These are phyloP conservation scores for Lumbricus terrestris DNA, from an alignment of 2,888 invertebrate genomes.

Conservation along the genomic window DNA sequence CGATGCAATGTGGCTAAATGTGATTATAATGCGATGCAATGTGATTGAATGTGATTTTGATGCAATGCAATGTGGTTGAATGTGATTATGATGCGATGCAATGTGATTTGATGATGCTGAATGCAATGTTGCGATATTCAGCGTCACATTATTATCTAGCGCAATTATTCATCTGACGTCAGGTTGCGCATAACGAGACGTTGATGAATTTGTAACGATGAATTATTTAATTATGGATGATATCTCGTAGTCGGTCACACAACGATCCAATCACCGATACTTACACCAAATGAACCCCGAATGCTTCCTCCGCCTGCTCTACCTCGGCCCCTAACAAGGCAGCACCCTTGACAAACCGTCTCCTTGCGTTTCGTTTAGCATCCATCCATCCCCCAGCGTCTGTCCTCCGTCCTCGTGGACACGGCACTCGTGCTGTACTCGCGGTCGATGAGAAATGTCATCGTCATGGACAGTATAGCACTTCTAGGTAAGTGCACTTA, in stretches of 20 bases:
- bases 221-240: neutral
- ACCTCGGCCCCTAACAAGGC: neutral
- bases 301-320: neutral
- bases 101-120: too few species aligned
- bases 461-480: neutral
- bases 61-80: too few species aligned
- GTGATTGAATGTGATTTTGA: too few species aligned
- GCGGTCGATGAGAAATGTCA: neutral
- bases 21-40: too few species aligned
- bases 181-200: too few species aligned
- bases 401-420: neutral
- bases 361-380: neutral
- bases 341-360: neutral
- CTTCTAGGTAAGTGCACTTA: neutral
- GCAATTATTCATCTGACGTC: too few species aligned
- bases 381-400: too few species aligned
- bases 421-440: neutral
- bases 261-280: neutral
- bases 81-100: too few species aligned
- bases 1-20: too few species aligned
- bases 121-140: too few species aligned
- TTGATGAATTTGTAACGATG: too few species aligned
- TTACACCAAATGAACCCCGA: neutral
- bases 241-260: neutral
- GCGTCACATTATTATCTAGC: too few species aligned